Evolutionary conservation across 2,113 vertebrate species (phyloP).

Genomic region (Scomber colias): DNA sequence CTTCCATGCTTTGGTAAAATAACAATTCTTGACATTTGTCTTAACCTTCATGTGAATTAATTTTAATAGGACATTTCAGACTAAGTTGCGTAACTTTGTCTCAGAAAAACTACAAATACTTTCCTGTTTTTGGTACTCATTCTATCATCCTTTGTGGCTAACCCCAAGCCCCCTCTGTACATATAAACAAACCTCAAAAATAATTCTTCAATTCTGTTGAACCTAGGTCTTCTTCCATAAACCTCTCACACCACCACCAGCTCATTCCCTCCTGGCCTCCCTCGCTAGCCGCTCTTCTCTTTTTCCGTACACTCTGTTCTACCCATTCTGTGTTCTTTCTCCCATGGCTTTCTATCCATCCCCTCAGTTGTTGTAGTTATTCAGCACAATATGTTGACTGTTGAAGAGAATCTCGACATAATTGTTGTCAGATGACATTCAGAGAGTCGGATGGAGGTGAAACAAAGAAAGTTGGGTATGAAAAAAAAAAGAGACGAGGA

Average conservation of each 20-base stretch:
- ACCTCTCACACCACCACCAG: constrained; percentile 40
- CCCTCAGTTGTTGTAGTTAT: constrained; percentile 28
- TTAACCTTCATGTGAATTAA: constrained; percentile 1
- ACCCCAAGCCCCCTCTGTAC: constrained; percentile 43
- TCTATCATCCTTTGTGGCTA: constrained; percentile 50
- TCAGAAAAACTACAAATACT: constrained; percentile 26
- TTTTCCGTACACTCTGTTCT: constrained; percentile 67
- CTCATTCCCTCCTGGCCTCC: constrained; percentile 71
- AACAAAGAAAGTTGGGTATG: constrained; percentile 39
- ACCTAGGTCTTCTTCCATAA: constrained; percentile 50
- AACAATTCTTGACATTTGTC: neutral
- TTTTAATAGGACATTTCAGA: constrained; percentile 7
- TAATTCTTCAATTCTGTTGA: constrained; percentile 36
- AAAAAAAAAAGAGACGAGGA: constrained; percentile 21
- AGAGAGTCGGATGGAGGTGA: constrained; percentile 52
- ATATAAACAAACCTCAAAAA: constrained; percentile 44
- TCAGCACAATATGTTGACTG: constrained; percentile 49
- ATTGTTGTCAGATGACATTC: constrained; percentile 82
- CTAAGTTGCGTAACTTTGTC: constrained; percentile 18
- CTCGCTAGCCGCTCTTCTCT: constrained; percentile 21
- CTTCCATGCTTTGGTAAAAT: neutral
- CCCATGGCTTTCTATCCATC: constrained; percentile 34
- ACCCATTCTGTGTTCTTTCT: constrained; percentile 24
- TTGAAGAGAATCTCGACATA: constrained; percentile 62
- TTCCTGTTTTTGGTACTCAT: constrained; percentile 44